Base-by-base conservation (phyloP, 1,140 invertebrate genomes). In the Luehdorfia chinensis region DNA sequence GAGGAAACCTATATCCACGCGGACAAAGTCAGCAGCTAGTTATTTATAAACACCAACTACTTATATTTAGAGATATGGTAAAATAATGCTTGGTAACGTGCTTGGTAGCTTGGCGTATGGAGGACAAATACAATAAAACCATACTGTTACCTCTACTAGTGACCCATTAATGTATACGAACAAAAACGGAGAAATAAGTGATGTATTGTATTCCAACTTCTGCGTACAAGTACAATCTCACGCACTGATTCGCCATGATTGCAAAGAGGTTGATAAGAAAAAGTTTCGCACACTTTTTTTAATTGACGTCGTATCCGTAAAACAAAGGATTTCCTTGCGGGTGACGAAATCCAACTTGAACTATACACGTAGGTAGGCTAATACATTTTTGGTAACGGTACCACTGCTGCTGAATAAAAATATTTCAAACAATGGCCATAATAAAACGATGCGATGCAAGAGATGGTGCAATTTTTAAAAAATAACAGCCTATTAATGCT, bases 271-370 rank as follows among this genome's bases (percentile, higher is more conserved):
- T 37, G 25, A 33, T 28, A 51, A 44, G 36, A 43, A 52, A 53
- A 7, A 33, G 33, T 43, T 53, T 53, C 50, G 13, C 50, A 53
- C 44, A 34, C 36, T 53, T 41, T 18, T 32, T 41, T 41, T 41
- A 41, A 41, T 41, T 27, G 37, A 41, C 37, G 37, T 8, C 23
- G 37, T 41, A 41, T 41, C 37, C 37, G 34, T 37, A 15, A 37
- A 41, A 41, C 36, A 41, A 41, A 41, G 37, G 37, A 21, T 41
- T 28, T 28, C 23, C 39, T 43, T 28, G 25, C 25, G 25, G n/a
- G 8, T 51, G 54, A 25, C 37, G 41, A 56, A 50, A 54, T 27
- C 39, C 16, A n/a, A 21, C 14, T 15, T 21, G 23, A 25, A 9
- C 27, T 5, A 43, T 12, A 8, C 12, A n/a, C n/a, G n/a, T n/a